A percentile compares a stretch with the other conserved stretches of the same genome.
Evolutionary conservation across 2,797 vertebrate genomes (phyloP).

Genomic region (Masticophis lateralis): DNA sequence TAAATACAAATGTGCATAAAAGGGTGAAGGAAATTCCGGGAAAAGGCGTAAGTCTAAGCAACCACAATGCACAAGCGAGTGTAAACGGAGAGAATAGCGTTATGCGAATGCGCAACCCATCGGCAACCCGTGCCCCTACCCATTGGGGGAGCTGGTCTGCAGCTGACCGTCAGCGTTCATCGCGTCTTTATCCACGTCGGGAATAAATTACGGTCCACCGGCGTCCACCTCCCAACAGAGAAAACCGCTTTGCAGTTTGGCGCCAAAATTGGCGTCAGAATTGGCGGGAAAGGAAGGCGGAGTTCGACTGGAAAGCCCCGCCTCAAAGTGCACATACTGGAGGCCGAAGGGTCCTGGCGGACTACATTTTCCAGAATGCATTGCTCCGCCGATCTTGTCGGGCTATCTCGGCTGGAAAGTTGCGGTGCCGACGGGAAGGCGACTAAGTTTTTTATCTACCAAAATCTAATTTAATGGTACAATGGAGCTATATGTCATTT

Average conservation of each 20-base stretch:
- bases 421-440: not conserved
- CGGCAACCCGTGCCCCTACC: not conserved
- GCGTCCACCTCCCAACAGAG: not conserved
- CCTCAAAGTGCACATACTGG: not conserved
- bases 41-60: not conserved
- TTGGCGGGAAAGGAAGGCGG: not conserved
- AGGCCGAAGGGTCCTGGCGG: not conserved
- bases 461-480: not conserved
- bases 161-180: not conserved
- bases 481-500: not conserved
- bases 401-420: fast-evolving
- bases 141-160: not conserved
- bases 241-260: not conserved
- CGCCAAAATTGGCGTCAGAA: not conserved
- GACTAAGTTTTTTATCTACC: not conserved
- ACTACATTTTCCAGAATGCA: conserved; percentile 19
- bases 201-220: no score
- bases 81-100: not conserved
- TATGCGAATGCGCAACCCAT: not conserved
- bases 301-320: not conserved
- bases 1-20: no score
- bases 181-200: not conserved
- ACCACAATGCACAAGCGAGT: not conserved
- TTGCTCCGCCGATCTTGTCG: not conserved
- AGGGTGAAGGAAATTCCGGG: no score